Conservation (phyloP, 2,797 vertebrate genomes). For the Argentina silus region DNA sequence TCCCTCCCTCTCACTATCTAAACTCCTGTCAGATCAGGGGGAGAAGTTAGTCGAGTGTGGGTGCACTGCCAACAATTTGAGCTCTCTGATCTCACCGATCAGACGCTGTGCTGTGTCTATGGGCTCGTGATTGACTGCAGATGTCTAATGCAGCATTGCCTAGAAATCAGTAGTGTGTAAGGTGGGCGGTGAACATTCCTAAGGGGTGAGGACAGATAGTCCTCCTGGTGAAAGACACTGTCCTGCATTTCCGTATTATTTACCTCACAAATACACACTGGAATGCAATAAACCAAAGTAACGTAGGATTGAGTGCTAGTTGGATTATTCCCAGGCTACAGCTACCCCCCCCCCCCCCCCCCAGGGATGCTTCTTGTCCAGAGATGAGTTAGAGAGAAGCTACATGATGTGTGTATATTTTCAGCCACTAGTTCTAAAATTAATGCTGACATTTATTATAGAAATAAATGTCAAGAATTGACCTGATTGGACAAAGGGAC, state of each 20-base stretch:
- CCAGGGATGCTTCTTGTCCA: too few relatives aligned
- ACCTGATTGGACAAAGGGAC: too few relatives aligned
- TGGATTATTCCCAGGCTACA: too few relatives aligned
- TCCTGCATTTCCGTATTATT: neutral
- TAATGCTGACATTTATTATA: too few relatives aligned
- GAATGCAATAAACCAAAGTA: neutral
- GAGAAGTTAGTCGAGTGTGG: neutral
- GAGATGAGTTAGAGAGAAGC: too few relatives aligned
- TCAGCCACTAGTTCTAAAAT: too few relatives aligned
- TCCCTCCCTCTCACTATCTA: neutral
- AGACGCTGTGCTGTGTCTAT: neutral
- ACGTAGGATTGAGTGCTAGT: too few relatives aligned
- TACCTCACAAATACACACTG: neutral
- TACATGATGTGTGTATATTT: too few relatives aligned
- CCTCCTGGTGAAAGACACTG: neutral
- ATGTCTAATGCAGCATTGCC: neutral
- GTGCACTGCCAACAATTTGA: too few relatives aligned
- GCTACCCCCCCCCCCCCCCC: too few relatives aligned
- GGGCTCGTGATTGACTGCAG: neutral
- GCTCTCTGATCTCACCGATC: too few relatives aligned
- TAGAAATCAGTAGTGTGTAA: neutral
- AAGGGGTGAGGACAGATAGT: neutral
- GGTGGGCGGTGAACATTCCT: neutral
- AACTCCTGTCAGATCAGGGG: neutral
- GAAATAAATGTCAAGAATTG: too few relatives aligned